Conservation (phyloP, 2,797 vertebrate genomes). For the Trachurus trachurus region DNA sequence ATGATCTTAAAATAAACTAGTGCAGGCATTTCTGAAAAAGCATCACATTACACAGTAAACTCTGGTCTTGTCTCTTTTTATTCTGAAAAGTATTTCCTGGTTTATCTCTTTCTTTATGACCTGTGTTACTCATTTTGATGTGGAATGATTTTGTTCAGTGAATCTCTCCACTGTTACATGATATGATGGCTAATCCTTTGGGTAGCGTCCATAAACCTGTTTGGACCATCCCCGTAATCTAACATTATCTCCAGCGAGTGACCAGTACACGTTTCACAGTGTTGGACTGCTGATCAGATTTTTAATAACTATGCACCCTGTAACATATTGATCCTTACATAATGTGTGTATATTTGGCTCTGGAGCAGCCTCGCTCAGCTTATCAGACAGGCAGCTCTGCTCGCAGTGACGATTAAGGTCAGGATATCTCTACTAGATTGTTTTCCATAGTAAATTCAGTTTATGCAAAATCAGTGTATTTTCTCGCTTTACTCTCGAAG, state of each 20-base stretch:
- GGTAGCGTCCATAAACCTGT: neutral
- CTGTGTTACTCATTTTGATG: neutral
- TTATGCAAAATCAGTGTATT: slow-evolving; percentile 32
- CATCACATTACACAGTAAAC: neutral
- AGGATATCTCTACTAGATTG: slow-evolving; percentile 38
- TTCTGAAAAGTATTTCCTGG: neutral
- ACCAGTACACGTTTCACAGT: neutral
- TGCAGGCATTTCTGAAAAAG: neutral
- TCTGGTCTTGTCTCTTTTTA: neutral
- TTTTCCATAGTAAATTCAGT: slow-evolving; percentile 30
- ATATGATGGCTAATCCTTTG: neutral
- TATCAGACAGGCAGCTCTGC: slow-evolving; percentile 18
- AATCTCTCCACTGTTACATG: neutral
- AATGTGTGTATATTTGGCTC: slow-evolving; percentile 47
- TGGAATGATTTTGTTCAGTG: neutral
- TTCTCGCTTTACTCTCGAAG: neutral
- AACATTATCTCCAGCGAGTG: neutral
- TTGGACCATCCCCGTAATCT: neutral
- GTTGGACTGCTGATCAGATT: neutral
- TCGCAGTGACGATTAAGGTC: slow-evolving; percentile 27
- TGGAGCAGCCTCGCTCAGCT: slow-evolving; percentile 24
- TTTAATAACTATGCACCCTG: neutral
- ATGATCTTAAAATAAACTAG: neutral
- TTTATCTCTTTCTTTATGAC: neutral
- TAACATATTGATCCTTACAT: slow-evolving; percentile 37